These are phyloP conservation scores for Cancer borealis DNA, from an alignment of 2,888 invertebrate genomes.

Conservation along the genomic window DNA sequence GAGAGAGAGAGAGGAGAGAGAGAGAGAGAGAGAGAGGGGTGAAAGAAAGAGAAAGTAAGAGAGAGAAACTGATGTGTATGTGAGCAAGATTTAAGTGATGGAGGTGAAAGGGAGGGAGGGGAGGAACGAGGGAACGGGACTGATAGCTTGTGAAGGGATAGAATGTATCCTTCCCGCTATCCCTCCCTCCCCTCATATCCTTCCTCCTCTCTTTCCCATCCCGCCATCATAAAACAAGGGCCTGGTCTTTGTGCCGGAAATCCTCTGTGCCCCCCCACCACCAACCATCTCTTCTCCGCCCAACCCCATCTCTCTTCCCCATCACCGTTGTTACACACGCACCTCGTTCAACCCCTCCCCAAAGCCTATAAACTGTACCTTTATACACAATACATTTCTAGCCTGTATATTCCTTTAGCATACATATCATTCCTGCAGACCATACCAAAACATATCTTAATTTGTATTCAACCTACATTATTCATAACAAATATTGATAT, in stretches of 20 bases:
- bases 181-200: neutral
- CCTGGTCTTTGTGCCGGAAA: constrained; percentile 38
- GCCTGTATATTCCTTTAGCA: neutral
- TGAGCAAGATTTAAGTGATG: neutral
- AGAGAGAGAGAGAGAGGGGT: neutral
- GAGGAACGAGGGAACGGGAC: neutral
- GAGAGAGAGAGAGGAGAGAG: neutral
- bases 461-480: neutral
- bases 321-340: neutral
- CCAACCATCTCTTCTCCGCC: neutral
- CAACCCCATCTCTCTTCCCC: neutral
- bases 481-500: neutral
- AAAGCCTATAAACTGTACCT: neutral
- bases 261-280: neutral
- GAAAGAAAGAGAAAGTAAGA: neutral
- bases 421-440: no score
- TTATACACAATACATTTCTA: neutral
- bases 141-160: neutral
- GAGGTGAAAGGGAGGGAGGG: neutral
- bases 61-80: neutral
- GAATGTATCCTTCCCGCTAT: neutral
- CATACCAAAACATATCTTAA: neutral
- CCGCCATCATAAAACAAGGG: constrained; percentile 23
- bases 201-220: neutral
- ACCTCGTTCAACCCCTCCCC: neutral